Evolutionary conservation across 2,888 invertebrate genomes (phyloP).

Genomic region (Limnephilus auricula): DNA sequence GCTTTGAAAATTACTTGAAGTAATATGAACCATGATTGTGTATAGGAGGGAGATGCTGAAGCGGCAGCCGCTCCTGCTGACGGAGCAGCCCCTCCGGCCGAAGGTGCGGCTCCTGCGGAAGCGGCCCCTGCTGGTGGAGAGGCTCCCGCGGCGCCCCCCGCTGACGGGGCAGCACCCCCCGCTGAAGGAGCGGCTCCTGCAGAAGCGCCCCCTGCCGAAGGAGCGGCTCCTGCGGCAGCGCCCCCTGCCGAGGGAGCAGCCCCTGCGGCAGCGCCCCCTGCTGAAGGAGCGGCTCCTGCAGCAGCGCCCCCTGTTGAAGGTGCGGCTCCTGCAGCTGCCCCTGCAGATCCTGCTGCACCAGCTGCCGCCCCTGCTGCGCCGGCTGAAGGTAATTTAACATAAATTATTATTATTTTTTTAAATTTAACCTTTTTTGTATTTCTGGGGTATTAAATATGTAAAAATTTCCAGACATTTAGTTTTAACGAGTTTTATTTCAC

Average conservation of each 20-base stretch:
- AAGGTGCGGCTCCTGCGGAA: slow-evolving; percentile 66
- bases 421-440: too few relatives aligned
- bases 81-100: slow-evolving; percentile 65
- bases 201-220: slow-evolving; percentile 67
- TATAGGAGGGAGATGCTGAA: slow-evolving; percentile 61
- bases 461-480: too few relatives aligned
- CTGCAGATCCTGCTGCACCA: slow-evolving; percentile 65
- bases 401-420: not conserved
- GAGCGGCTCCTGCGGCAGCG: slow-evolving; percentile 68
- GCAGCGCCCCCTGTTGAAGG: not conserved
- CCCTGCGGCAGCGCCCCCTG: slow-evolving; percentile 63
- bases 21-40: not conserved
- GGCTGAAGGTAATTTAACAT: not conserved
- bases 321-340: slow-evolving; percentile 61
- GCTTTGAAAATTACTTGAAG: not conserved
- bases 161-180: slow-evolving; percentile 65
- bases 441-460: too few relatives aligned
- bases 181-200: slow-evolving; percentile 65
- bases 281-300: slow-evolving; percentile 10
- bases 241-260: slow-evolving; percentile 50
- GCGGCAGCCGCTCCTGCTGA: slow-evolving; percentile 69
- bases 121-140: slow-evolving; percentile 57
- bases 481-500: too few relatives aligned
- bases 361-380: slow-evolving; percentile 63
- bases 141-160: slow-evolving; percentile 54